Base-by-base conservation (phyloP, 2,113 vertebrate species). In the Orycteropus afer region DNA sequence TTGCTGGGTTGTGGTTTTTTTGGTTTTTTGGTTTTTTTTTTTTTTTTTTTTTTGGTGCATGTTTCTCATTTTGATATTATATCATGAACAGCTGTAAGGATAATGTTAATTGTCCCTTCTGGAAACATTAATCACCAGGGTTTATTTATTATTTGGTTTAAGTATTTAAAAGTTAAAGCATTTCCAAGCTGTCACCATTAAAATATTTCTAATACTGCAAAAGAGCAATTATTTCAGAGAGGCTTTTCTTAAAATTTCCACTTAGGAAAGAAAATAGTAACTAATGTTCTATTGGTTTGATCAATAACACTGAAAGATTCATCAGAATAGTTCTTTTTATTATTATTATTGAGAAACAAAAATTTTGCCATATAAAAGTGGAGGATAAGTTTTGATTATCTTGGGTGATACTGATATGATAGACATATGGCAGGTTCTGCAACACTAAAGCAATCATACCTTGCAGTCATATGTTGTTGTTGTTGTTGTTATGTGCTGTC, bases 1-100 rank as follows among this genome's bases (percentile, higher is more conserved):
- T n/a, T n/a, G n/a, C n/a, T n/a, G n/a, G n/a, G n/a, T n/a, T n/a
- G n/a, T n/a, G n/a, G n/a, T n/a, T n/a, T n/a, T n/a, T n/a, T n/a
- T n/a, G n/a, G n/a, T n/a, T n/a, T n/a, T n/a, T n/a, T n/a, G n/a
- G n/a, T n/a, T n/a, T n/a, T n/a, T n/a, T n/a, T n/a, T n/a, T n/a
- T n/a, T n/a, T n/a, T n/a, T n/a, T n/a, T 63, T 96, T 96, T 96
- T 78, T 96, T 95, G 91, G 34, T 95, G 96, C 97, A 94, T 98
- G 97, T 96, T 98, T 99, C 98, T 98, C 98, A 98, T 98, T 98
- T 98, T 97, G 97, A 98, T 98, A 98, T 98, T 98, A 98, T 98
- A 98, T 98, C 98, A 98, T 5, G 97, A 98, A 98, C 98, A 99
- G 98, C 99, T 99, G 98, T 98, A 98, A 92, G 97, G 97, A 97